A percentile compares a stretch with the other conserved stretches of the same genome.
phyloP scores from a whole-genome alignment of 2,113 vertebrate species.

The Ariopsis seemanni region DNA sequence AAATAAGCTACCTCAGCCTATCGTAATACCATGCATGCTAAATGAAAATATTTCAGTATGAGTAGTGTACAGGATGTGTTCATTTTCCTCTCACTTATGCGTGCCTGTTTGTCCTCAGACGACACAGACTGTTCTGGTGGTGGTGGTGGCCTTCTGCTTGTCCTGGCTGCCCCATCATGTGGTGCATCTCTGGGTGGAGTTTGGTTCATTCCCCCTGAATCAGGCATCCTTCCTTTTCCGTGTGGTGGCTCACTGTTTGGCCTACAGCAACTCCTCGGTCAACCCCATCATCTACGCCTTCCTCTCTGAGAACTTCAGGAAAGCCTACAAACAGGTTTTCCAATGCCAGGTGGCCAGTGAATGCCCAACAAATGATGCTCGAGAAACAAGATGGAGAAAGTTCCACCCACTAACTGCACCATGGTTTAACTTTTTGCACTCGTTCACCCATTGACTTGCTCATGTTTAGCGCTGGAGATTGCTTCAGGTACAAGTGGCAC shows the following conservation, averaged over 20 bases:
- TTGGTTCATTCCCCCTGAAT: slow-evolving; percentile 91
- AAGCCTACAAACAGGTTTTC: slow-evolving; percentile 96
- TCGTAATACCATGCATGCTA: neutral
- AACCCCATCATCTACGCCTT: slow-evolving; percentile 98
- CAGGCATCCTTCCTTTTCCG: slow-evolving; percentile 91
- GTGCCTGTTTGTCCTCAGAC: slow-evolving; percentile 73
- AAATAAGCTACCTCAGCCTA: neutral
- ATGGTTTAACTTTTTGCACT: slow-evolving; percentile 76
- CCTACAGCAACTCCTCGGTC: slow-evolving; percentile 97
- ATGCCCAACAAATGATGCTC: slow-evolving; percentile 73
- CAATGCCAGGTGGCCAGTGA: slow-evolving; percentile 74
- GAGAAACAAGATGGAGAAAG: slow-evolving; percentile 82
- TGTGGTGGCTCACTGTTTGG: slow-evolving; percentile 89
- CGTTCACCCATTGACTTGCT: neutral
- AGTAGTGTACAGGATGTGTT: neutral
- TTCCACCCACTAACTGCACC: slow-evolving; percentile 89
- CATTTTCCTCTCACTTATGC: neutral
- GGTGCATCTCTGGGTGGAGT: slow-evolving; percentile 92
- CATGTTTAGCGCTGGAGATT: neutral
- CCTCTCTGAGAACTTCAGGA: slow-evolving; percentile 95
- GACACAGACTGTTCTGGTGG: slow-evolving; percentile 93
- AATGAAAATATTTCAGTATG: neutral
- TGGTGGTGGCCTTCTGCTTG: slow-evolving; percentile 96
- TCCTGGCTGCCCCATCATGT: slow-evolving; percentile 97
- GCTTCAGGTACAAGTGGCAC: neutral